These are phyloP conservation scores for Eueides isabella DNA, from an alignment of 1,140 invertebrate genomes.

Conservation along the genomic window DNA sequence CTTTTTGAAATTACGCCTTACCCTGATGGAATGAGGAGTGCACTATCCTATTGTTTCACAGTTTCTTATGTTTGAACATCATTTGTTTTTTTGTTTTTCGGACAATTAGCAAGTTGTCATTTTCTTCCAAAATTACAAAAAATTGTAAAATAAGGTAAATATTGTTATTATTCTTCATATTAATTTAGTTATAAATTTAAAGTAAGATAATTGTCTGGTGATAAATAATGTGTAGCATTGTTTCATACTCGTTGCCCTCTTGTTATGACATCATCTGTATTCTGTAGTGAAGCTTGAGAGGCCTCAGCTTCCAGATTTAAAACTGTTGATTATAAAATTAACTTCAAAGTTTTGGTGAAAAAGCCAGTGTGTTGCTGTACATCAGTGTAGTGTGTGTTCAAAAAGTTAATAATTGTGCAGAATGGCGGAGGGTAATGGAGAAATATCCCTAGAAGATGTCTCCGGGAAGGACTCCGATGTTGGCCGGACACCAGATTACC, in stretches of 20 bases:
- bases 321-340: slow-evolving; percentile 43
- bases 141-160: slow-evolving; percentile 81
- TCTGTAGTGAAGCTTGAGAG: slow-evolving; percentile 54
- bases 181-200: slow-evolving; percentile 34
- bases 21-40: slow-evolving; percentile 81
- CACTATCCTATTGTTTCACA: slow-evolving; percentile 78
- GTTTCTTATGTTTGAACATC: slow-evolving; percentile 81
- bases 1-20: slow-evolving; percentile 77
- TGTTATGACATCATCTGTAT: slow-evolving; percentile 74
- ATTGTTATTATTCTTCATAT: slow-evolving; percentile 56
- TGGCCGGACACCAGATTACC: slow-evolving; percentile 92
- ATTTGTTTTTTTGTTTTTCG: slow-evolving; percentile 83
- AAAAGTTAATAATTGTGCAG: slow-evolving; percentile 81
- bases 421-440: slow-evolving; percentile 96
- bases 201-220: slow-evolving; percentile 45
- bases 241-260: slow-evolving; percentile 62
- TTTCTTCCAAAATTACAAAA: slow-evolving; percentile 82
- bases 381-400: slow-evolving; percentile 71
- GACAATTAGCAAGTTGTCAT: slow-evolving; percentile 78
- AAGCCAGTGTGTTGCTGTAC: slow-evolving; percentile 34
- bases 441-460: slow-evolving; percentile 91
- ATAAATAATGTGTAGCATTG: slow-evolving; percentile 57
- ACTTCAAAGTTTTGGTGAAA: slow-evolving; percentile 31
- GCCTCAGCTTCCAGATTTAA: slow-evolving; percentile 44
- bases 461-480: slow-evolving; percentile 88